Conservation (phyloP, 2,113 vertebrate genomes). For the Bungarus multicinctus region DNA sequence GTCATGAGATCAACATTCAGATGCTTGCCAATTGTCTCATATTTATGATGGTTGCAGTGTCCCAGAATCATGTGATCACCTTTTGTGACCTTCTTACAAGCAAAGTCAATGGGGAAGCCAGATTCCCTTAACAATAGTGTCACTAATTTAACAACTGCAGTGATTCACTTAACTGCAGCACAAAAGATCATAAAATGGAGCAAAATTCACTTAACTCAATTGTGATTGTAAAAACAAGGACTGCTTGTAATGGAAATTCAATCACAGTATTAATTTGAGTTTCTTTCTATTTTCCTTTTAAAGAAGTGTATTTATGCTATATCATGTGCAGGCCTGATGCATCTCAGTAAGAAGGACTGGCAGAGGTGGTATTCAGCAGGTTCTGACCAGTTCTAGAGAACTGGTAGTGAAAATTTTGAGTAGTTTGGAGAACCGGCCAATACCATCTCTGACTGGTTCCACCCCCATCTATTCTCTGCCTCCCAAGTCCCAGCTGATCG, state of each 20-base stretch:
- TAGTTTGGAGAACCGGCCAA: too few species aligned
- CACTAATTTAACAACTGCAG: neutral
- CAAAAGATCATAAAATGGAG: neutral
- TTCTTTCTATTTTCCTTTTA: neutral
- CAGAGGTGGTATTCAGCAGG: too few species aligned
- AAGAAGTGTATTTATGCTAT: neutral
- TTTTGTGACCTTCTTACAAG: neutral
- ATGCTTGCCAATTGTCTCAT: neutral
- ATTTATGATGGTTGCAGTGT: neutral
- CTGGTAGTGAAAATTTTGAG: too few species aligned
- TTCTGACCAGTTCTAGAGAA: too few species aligned
- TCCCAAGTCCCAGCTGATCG: too few species aligned
- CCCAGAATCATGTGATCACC: neutral
- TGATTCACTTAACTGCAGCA: neutral
- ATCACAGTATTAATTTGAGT: neutral
- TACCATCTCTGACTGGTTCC: too few species aligned
- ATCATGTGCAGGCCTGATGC: neutral
- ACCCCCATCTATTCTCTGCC: too few species aligned
- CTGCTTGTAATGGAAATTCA: neutral
- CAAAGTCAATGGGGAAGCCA: neutral
- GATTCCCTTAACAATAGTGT: neutral
- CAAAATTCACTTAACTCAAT: neutral
- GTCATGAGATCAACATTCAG: neutral
- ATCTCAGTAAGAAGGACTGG: neutral
- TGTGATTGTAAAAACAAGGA: neutral